A percentile compares a stretch with the other conserved stretches of the same genome.
Evolutionary conservation across 2,888 invertebrate genomes (phyloP).

Genomic region (Oligia strigilis): DNA sequence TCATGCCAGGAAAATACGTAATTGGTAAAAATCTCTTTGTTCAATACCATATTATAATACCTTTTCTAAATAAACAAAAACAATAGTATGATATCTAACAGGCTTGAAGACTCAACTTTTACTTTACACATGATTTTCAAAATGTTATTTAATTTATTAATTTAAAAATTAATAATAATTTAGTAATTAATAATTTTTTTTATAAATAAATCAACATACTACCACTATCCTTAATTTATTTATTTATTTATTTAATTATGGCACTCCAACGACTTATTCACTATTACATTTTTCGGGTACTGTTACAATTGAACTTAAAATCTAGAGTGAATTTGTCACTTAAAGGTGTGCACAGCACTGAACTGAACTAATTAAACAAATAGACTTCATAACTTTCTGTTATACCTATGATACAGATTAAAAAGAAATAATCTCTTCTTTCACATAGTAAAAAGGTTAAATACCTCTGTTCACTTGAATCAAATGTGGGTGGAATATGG

Average conservation of each 20-base stretch:
- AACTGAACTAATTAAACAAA: background rate
- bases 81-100: no score
- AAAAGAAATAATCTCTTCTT: background rate
- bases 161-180: no score
- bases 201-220: background rate
- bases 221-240: background rate
- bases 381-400: background rate
- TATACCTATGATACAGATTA: background rate
- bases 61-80: background rate
- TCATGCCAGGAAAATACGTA: background rate
- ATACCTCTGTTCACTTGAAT: constrained; percentile 5
- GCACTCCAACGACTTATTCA: no score
- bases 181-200: no score
- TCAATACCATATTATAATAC: background rate
- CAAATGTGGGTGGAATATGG: constrained; percentile 12
- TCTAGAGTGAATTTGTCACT: no score
- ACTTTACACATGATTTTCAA: background rate
- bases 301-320: no score
- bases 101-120: background rate
- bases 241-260: no score
- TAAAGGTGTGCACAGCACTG: no score
- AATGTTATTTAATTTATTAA: no score
- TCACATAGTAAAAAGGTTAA: background rate
- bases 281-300: no score
- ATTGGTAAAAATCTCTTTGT: background rate